These are phyloP conservation scores for Aplocera efformata DNA, from an alignment of 2,888 invertebrate genomes.

Conservation along the genomic window DNA sequence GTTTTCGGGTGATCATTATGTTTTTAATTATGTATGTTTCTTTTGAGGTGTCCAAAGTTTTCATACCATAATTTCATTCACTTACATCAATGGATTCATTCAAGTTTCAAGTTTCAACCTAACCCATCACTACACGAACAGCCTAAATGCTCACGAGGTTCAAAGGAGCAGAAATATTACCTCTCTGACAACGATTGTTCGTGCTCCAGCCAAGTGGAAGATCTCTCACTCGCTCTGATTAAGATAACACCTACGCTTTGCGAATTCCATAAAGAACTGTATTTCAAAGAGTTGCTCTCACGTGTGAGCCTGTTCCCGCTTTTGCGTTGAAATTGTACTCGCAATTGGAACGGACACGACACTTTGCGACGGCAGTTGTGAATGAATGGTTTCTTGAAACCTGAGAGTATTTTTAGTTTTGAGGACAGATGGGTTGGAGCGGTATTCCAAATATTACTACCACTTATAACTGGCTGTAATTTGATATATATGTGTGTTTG, in stretches of 20 bases:
- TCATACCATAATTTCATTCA: no score
- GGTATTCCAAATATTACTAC: no score
- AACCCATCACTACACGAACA: conserved; percentile 10
- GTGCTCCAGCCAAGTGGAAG: conserved; percentile 52
- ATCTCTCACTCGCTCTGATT: conserved; percentile 62
- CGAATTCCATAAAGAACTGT: conserved; percentile 43
- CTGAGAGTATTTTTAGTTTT: no score
- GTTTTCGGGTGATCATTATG: no score
- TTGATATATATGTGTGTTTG: no score
- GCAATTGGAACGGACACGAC: conserved; percentile 13
- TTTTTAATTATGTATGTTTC: no score
- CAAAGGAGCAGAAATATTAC: conserved; percentile 63
- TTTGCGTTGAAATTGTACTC: conserved; percentile 11
- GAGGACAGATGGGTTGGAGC: no score
- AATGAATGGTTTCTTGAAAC: no score
- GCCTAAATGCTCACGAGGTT: conserved; percentile 26
- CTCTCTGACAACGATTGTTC: conserved; percentile 36
- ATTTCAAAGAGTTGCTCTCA: conserved; percentile 48
- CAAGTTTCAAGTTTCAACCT: neutral
- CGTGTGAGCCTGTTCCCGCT: conserved; percentile 36
- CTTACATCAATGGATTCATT: neutral
- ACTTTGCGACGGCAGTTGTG: conserved; percentile 6
- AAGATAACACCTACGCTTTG: conserved; percentile 62
- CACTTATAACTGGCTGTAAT: no score
- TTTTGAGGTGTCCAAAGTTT: no score